A percentile compares a stretch with the other conserved stretches of the same genome.
Evolutionary conservation across 2,888 invertebrate genomes (phyloP).

Genomic region (Epsilonema sp.): DNA sequence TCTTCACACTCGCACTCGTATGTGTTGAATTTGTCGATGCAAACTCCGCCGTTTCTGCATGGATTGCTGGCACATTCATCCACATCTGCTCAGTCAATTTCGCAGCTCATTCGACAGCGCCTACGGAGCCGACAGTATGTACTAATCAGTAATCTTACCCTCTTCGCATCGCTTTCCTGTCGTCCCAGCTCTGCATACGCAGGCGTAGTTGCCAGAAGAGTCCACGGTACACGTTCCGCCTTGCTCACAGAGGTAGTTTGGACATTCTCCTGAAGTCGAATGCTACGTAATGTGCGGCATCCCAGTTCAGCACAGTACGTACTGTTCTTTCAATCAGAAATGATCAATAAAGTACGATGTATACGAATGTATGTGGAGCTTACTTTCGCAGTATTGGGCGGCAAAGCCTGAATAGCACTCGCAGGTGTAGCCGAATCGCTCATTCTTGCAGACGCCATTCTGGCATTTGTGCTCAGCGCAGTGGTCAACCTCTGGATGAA

Average conservation of each 20-base stretch:
- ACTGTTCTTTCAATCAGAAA: too few relatives aligned
- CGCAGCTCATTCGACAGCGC: neutral
- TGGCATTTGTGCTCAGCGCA: conserved; percentile 1
- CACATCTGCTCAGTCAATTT: conserved; percentile 1
- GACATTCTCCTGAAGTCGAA: neutral
- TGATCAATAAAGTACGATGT: too few relatives aligned
- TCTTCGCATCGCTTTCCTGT: neutral
- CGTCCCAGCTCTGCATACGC: neutral
- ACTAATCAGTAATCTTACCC: neutral
- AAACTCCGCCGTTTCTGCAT: conserved; percentile 8
- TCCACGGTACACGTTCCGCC: neutral
- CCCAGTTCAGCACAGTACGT: too few relatives aligned
- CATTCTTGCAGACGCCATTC: neutral
- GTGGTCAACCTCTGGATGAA: neutral
- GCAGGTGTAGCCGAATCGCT: neutral
- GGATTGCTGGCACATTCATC: conserved; percentile 9
- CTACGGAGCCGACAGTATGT: too few relatives aligned
- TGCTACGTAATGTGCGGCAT: too few relatives aligned
- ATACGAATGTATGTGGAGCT: too few relatives aligned
- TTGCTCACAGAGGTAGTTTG: neutral
- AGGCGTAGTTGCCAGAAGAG: neutral
- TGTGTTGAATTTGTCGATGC: conserved; percentile 4
- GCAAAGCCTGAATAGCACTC: neutral
- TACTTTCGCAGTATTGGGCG: neutral
- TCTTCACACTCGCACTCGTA: neutral